These are phyloP conservation scores for Myotis brandtii DNA, from an alignment of 2,113 vertebrate species.

Conservation along the genomic window DNA sequence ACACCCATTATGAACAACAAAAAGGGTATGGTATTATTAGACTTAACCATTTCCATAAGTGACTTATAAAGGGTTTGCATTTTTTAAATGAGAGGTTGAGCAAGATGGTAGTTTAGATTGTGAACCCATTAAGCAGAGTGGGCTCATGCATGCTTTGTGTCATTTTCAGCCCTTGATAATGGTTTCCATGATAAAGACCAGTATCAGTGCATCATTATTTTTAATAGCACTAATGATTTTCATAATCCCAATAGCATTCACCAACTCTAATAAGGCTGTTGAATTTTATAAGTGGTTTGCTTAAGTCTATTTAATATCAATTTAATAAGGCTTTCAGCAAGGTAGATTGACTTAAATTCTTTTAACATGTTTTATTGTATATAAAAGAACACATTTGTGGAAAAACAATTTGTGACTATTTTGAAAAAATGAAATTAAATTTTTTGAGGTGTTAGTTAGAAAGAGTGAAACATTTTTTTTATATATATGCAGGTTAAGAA, in stretches of 20 bases:
- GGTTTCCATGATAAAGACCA: background rate
- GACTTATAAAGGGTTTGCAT: background rate
- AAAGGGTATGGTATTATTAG: background rate
- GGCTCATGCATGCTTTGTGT: background rate
- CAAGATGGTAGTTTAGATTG: constrained; percentile 3
- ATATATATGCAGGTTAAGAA: background rate
- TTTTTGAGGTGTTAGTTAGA: background rate
- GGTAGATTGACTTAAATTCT: background rate
- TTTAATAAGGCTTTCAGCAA: background rate
- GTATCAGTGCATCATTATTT: constrained; percentile 11
- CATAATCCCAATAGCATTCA: background rate
- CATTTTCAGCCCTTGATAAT: constrained; percentile 11
- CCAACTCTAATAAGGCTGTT: background rate
- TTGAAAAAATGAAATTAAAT: background rate
- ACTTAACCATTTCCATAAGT: background rate
- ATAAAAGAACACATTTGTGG: background rate
- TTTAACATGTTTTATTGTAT: background rate
- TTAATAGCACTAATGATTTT: constrained; percentile 8
- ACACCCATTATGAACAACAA: background rate
- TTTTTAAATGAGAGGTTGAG: constrained; percentile 27
- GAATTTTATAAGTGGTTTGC: background rate
- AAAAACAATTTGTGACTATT: background rate
- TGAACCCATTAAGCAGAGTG: background rate
- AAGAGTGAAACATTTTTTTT: constrained; percentile 31
- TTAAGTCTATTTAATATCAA: background rate